Evolutionary conservation across 2,113 vertebrate species (phyloP), one percentile per base, ranked within the genome.

Genomic region (Barnardius zonarius): DNA sequence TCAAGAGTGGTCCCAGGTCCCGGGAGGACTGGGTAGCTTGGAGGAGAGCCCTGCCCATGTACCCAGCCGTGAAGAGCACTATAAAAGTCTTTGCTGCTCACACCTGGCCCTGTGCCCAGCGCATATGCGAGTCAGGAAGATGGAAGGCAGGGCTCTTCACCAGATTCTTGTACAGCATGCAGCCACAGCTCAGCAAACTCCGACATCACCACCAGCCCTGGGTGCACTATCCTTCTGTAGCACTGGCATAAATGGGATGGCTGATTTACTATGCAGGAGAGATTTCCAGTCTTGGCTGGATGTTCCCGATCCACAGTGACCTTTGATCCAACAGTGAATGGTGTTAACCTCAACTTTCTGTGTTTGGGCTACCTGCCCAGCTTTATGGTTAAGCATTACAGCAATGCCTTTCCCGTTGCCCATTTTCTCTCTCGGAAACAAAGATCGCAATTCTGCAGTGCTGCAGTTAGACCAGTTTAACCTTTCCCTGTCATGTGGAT

Each of bases 321-420:
- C 94, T 96, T 96, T 94, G 94, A 61, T 96, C 85, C 49, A 74
- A 30, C 25, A 86, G 25, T 37, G 78, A 91, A 87, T 66, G 62
- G 67, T 86, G 85, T 76, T 93, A 90, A 86, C 94, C 72, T 96
- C 92, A 77, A 73, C 59, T 85, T 90, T 87, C 90, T 69, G 83
- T 13, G 15, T 68, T 90, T 94, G 90, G 93, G 91, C 96, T 97
- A 66, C 66, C 55, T 96, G 94, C 94, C 96, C 96, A 96, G 82
- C 75, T 90, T 92, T 91, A 90, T 51, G 59, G 93, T 86, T 95
- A 93, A 94, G 95, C 5, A 11, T 93, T 93, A 91, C 54, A 90
- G 90, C 78, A 73, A 2, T 67, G 82, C 66, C 87, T 93, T 95
- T 89, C 77, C 69, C 0, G 1, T 74, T 96, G 93, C 77, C 77